phyloP scores from a whole-genome alignment of 2,113 vertebrate genomes.

The Acanthisitta chloris region DNA sequence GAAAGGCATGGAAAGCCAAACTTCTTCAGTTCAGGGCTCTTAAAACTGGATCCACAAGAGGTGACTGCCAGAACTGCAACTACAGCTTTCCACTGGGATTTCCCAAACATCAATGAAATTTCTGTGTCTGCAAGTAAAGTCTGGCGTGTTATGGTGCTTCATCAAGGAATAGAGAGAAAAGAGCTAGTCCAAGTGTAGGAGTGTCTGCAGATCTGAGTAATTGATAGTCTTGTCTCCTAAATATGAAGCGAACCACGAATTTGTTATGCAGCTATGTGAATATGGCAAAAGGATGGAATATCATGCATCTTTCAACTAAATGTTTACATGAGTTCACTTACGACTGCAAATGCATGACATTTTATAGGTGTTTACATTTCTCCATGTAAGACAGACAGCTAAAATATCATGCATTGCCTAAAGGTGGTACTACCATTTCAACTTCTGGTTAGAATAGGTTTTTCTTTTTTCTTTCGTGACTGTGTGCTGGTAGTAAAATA shows the following conservation, averaged over 20 bases:
- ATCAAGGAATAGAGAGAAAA: fast-evolving
- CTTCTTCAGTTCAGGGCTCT: neutral
- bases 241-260: neutral
- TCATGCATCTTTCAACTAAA: slow-evolving; percentile 78
- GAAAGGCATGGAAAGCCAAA: neutral
- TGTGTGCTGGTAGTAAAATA: slow-evolving; percentile 12
- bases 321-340: slow-evolving; percentile 53
- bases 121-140: neutral
- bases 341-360: slow-evolving; percentile 80
- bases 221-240: neutral
- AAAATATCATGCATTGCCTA: slow-evolving; percentile 76
- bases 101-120: neutral
- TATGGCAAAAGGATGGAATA: slow-evolving; percentile 81
- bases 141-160: fast-evolving
- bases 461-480: slow-evolving; percentile 27
- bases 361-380: slow-evolving; percentile 72
- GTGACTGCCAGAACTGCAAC: neutral
- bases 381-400: slow-evolving; percentile 65
- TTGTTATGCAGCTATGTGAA: neutral
- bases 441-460: slow-evolving; percentile 1
- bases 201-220: neutral
- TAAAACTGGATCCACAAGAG: neutral
- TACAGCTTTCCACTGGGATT: neutral
- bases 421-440: neutral
- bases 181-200: neutral